phyloP scores from a whole-genome alignment of 2,888 invertebrate genomes.

The Erebia palarica region DNA sequence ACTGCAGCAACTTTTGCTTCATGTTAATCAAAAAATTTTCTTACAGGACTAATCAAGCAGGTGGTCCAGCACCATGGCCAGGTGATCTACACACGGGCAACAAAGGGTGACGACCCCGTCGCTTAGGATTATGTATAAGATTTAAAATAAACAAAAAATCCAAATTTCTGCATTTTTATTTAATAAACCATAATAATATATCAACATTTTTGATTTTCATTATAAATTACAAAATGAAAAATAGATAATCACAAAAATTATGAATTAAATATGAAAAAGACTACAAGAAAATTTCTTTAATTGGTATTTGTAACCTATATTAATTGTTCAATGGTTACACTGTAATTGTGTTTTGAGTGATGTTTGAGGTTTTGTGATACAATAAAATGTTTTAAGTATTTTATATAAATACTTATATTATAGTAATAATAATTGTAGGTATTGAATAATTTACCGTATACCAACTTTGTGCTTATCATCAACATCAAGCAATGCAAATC shows the following conservation, averaged over 20 bases:
- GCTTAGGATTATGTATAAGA: slow-evolving; percentile 83
- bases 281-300: too few relatives aligned
- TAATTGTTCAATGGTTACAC: too few relatives aligned
- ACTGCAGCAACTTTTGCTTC: not conserved
- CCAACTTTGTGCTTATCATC: slow-evolving; percentile 57
- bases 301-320: too few relatives aligned
- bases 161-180: slow-evolving; percentile 37
- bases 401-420: too few relatives aligned
- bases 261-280: too few relatives aligned
- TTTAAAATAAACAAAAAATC: slow-evolving; percentile 63
- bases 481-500: slow-evolving; percentile 60
- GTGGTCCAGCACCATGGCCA: slow-evolving; percentile 98
- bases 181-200: slow-evolving; percentile 12
- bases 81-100: slow-evolving; percentile 97
- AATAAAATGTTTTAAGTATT: too few relatives aligned
- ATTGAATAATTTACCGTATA: slow-evolving; percentile 44
- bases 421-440: not conserved
- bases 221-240: too few relatives aligned
- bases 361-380: too few relatives aligned
- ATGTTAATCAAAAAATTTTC: slow-evolving; percentile 14
- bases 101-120: slow-evolving; percentile 94
- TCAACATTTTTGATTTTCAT: too few relatives aligned
- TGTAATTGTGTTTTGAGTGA: too few relatives aligned
- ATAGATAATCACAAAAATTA: too few relatives aligned
- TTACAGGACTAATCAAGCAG: slow-evolving; percentile 94